Evolutionary conservation across 1,140 invertebrate genomes (phyloP).

Genomic region (Saccostrea glomerata): DNA sequence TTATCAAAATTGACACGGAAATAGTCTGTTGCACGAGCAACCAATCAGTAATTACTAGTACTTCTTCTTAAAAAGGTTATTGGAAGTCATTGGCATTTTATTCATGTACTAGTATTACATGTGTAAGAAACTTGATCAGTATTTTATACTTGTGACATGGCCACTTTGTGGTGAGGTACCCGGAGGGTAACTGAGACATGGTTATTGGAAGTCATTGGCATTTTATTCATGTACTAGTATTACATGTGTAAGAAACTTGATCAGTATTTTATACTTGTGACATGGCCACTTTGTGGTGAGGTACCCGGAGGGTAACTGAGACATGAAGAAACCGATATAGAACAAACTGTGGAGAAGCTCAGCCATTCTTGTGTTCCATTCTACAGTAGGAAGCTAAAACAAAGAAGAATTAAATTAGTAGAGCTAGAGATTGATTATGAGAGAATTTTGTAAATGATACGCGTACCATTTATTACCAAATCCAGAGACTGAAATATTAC

Average conservation of each 20-base stretch:
- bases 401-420: neutral
- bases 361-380: constrained; percentile 70
- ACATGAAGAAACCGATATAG: constrained; percentile 74
- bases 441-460: too few relatives aligned
- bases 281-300: constrained; percentile 69
- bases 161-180: constrained; percentile 70
- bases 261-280: constrained; percentile 64
- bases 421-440: too few relatives aligned
- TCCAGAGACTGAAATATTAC: too few relatives aligned
- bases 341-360: constrained; percentile 74
- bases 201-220: neutral
- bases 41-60: too few relatives aligned
- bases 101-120: neutral
- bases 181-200: constrained; percentile 75
- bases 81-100: neutral
- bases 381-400: constrained; percentile 69
- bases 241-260: neutral
- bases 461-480: too few relatives aligned
- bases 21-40: neutral
- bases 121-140: neutral
- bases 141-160: constrained; percentile 69
- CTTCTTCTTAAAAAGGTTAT: too few relatives aligned
- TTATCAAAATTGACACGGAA: neutral
- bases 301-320: constrained; percentile 75
- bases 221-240: neutral